Evolutionary conservation across 2,113 vertebrate genomes (phyloP), one percentile per base, ranked within the genome.

Genomic region (Gnathochromis pfefferi): DNA sequence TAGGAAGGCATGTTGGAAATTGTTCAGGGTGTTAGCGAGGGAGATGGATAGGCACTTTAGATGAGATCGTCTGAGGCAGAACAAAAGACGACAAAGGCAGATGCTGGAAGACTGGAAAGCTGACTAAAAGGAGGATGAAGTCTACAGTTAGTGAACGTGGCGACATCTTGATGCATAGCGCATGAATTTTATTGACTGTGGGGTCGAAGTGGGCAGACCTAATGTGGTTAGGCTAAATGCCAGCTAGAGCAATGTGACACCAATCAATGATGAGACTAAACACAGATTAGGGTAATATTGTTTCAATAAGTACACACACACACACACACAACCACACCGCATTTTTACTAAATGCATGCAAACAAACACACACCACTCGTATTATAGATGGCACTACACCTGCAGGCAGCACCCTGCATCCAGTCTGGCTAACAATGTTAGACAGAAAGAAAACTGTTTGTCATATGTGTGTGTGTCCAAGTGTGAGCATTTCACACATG

Each of bases 171-270:
- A 91, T 88, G 86, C 73, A 70, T 17, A 16, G 63, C 3, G 3
- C 73, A 55, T 84, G 42, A 38, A 60, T 68, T 91, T 63, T 85
- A 92, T 90, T 91, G 89, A 93, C 85, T 54, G 26, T 13, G n/a
- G 42, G 85, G 86, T 91, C 54, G 2, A 51, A 84, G 60, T 28
- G 68, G 85, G 85, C 49, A 51, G 58, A 55, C 51, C 63, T 81
- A 51, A 88, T 85, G 85, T 42, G 81, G 85, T 89, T 82, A 65
- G 87, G 93, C 86, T 87, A 80, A 92, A 91, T 12, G 21, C 28
- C 85, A 87, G 82, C 23, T 57, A 26, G 65, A 89, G 79, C 51
- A 28, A 82, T 35, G 83, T 75, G 83, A 88, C 89, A 84, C 49
- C 55, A 78, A 89, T 91, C 89, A 75, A 92, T 86, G 75, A 83